Conservation (phyloP, 92 coral and sea anemone genomes). For the Metridium senile region DNA sequence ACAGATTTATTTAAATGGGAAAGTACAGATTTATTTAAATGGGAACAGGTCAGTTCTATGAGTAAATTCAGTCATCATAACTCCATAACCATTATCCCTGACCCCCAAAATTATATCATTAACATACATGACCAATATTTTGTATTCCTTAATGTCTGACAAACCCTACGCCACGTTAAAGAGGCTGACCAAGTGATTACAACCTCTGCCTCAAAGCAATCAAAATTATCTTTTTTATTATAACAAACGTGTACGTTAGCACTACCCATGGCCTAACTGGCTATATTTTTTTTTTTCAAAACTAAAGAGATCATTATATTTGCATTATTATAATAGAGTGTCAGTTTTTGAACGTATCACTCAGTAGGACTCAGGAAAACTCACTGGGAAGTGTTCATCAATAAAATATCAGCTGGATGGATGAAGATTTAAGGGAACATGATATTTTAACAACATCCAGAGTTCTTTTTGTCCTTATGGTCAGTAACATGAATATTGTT, state of each 20-base stretch:
- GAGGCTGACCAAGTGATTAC: not conserved
- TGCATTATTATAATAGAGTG: conserved; percentile 10
- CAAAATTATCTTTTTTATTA: conserved; percentile 7
- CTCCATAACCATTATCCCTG: not conserved
- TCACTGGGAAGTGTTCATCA: not conserved
- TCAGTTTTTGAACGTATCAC: not conserved
- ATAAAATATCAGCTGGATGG: conserved; percentile 2
- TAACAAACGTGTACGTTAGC: not conserved
- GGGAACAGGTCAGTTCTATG: too few species aligned
- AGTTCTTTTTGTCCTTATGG: conserved; percentile 65
- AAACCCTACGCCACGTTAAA: too few species aligned
- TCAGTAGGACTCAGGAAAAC: conserved; percentile 6
- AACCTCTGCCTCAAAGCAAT: not conserved
- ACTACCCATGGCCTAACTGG: conserved; percentile 8
- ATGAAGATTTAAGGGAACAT: not conserved
- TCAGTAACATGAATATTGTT: conserved; percentile 71
- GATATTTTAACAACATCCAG: conserved; percentile 63
- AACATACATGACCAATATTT: not conserved
- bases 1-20: too few species aligned
- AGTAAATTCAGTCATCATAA: too few species aligned
- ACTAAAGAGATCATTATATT: conserved; percentile 19
- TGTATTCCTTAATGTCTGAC: not conserved
- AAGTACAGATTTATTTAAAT: too few species aligned
- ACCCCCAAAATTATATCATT: not conserved
- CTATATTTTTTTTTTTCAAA: conserved; percentile 2